A percentile compares a stretch with the other conserved stretches of the same genome.
Evolutionary conservation across 1,140 invertebrate species (phyloP).

Genomic region (Diachasma alloeum): DNA sequence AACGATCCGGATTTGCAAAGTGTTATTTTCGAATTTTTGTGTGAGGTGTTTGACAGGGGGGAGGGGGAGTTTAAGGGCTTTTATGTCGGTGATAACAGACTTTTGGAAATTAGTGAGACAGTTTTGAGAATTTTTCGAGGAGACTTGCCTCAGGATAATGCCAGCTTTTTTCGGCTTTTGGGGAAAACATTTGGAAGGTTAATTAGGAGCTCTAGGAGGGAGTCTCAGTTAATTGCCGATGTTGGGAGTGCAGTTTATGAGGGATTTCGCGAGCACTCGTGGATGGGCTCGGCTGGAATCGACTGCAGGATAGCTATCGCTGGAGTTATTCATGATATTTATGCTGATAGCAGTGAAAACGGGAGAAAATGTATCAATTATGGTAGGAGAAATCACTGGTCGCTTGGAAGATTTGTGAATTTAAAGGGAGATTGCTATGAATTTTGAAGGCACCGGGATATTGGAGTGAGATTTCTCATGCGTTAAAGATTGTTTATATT

Average conservation of each 20-base stretch:
- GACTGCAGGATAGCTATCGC: slow-evolving; percentile 45
- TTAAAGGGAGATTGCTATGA: neutral
- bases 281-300: slow-evolving; percentile 39
- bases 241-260: slow-evolving; percentile 35
- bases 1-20: slow-evolving; percentile 45
- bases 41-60: neutral
- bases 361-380: slow-evolving; percentile 4
- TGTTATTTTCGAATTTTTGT: slow-evolving; percentile 48
- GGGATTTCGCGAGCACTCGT: slow-evolving; percentile 42
- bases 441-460: too few species aligned
- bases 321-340: slow-evolving; percentile 40
- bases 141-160: slow-evolving; percentile 36
- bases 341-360: slow-evolving; percentile 18
- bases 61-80: neutral
- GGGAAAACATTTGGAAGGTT: slow-evolving; percentile 44
- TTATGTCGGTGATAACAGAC: neutral
- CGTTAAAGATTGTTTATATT: too few species aligned
- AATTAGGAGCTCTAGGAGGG: slow-evolving; percentile 30
- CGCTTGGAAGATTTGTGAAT: neutral
- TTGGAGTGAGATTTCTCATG: too few species aligned
- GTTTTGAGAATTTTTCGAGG: neutral
- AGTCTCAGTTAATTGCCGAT: neutral
- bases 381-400: neutral
- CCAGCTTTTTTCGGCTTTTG: slow-evolving; percentile 46
- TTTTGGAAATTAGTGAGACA: neutral